A percentile compares a stretch with the other conserved stretches of the same genome.
phyloP scores from a whole-genome alignment of 2,113 vertebrate genomes.

The Amphiprion percula region DNA sequence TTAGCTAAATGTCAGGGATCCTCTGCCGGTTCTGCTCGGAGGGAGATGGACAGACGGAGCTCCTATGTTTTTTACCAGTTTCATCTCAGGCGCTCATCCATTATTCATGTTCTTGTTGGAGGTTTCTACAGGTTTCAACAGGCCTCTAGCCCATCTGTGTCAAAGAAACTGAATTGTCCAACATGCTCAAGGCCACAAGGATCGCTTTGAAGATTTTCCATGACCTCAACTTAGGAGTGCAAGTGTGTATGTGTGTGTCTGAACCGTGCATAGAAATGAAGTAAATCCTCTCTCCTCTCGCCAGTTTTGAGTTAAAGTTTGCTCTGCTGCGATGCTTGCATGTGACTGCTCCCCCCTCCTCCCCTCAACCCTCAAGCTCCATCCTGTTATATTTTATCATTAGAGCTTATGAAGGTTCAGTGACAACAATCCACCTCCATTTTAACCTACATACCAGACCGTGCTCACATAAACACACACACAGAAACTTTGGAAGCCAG shows the following conservation, averaged over 20 bases:
- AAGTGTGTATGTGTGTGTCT: conserved; percentile 30
- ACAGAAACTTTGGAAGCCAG: conserved; percentile 38
- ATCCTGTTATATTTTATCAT: conserved; percentile 47
- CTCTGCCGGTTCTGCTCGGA: conserved; percentile 41
- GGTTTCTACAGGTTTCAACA: conserved; percentile 69
- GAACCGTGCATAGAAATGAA: conserved; percentile 52
- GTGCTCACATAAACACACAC: conserved; percentile 20
- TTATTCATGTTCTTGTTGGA: conserved; percentile 64
- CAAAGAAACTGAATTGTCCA: conserved; percentile 67
- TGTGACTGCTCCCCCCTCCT: conserved; percentile 34
- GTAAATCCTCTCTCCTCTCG: conserved; percentile 21
- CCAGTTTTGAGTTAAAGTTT: conserved; percentile 34
- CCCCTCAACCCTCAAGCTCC: background rate
- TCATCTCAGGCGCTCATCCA: conserved; percentile 52
- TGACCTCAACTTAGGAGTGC: conserved; percentile 63
- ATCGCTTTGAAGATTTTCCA: conserved; percentile 78
- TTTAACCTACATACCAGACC: conserved; percentile 69
- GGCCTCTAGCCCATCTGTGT: conserved; percentile 61
- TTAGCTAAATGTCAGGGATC: conserved; percentile 75
- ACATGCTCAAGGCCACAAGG: conserved; percentile 62
- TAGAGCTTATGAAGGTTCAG: conserved; percentile 35
- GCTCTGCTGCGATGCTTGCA: conserved; percentile 19
- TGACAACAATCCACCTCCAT: conserved; percentile 55
- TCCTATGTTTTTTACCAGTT: conserved; percentile 13
- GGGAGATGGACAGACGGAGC: conserved; percentile 36